Conservation (phyloP, 2,797 vertebrate species). For the Pangasius mekongensis region DNA sequence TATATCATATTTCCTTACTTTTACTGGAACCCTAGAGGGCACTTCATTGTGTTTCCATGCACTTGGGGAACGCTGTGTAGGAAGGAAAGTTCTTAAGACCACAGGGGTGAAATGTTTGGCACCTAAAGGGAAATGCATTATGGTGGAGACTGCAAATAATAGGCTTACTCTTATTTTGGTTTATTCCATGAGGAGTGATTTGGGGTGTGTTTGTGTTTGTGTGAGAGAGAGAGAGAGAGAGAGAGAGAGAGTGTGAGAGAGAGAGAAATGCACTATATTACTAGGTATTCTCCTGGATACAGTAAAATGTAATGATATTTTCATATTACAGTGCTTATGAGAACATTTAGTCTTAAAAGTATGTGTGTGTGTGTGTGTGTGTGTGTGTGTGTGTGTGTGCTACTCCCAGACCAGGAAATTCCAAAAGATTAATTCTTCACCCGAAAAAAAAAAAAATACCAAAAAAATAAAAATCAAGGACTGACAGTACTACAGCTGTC, state of each 20-base stretch:
- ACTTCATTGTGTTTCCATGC: neutral
- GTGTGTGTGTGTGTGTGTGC: neutral
- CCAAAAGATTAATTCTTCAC: slow-evolving; percentile 35
- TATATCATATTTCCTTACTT: too few species aligned
- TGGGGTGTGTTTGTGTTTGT: neutral
- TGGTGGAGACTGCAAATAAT: neutral
- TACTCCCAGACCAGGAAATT: slow-evolving; percentile 43
- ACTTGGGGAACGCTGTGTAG: neutral
- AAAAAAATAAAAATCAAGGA: neutral
- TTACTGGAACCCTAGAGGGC: neutral
- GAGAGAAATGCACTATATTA: neutral
- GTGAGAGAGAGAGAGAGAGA: too few species aligned
- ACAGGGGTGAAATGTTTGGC: neutral
- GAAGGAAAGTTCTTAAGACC: neutral
- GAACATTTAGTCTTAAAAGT: neutral
- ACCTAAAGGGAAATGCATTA: neutral
- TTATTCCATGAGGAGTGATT: neutral
- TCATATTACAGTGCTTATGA: neutral
- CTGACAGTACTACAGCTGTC: neutral
- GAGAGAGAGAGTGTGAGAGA: neutral
- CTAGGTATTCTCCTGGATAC: neutral
- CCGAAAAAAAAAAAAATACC: neutral
- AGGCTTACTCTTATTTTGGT: neutral
- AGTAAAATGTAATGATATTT: neutral
- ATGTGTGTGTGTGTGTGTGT: neutral